Percentiles rank a stretch among this genome's conserved stretches.
phyloP scores from a whole-genome alignment of 2,888 invertebrate species.

The Limnephilus marmoratus region DNA sequence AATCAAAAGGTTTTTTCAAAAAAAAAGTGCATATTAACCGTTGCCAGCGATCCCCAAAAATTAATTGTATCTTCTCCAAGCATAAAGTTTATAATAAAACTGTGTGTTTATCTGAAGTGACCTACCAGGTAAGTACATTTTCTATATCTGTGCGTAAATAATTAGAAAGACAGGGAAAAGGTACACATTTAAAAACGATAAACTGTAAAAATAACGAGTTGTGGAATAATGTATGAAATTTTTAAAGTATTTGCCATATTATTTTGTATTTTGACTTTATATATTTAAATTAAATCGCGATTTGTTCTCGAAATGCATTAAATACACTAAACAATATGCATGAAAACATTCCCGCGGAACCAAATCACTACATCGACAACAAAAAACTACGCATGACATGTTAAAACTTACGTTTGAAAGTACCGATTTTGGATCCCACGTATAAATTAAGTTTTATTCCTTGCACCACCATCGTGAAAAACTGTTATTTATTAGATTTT shows the following conservation, averaged over 20 bases:
- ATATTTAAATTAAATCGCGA: neutral
- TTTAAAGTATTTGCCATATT: neutral
- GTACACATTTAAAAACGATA: neutral
- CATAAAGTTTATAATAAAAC: too few relatives aligned
- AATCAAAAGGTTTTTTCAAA: too few relatives aligned
- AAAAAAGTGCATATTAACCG: too few relatives aligned
- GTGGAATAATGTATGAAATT: neutral
- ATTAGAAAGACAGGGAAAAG: neutral
- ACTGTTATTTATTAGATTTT: slow-evolving; percentile 1
- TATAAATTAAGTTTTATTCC: slow-evolving; percentile 74
- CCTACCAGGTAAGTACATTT: too few relatives aligned
- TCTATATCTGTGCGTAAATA: too few relatives aligned
- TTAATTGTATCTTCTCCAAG: too few relatives aligned
- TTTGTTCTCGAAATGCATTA: neutral
- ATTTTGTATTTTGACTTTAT: neutral
- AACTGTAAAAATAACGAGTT: neutral
- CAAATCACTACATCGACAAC: neutral
- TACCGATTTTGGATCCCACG: slow-evolving; percentile 77
- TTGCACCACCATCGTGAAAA: slow-evolving; percentile 54
- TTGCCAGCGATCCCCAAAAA: too few relatives aligned
- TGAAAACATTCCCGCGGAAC: neutral
- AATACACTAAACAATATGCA: neutral
- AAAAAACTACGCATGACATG: neutral
- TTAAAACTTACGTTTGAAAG: slow-evolving; percentile 77
- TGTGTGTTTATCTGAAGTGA: too few relatives aligned